Base-by-base conservation (phyloP, 2,888 invertebrate species). In the Heliconius ismenius region DNA sequence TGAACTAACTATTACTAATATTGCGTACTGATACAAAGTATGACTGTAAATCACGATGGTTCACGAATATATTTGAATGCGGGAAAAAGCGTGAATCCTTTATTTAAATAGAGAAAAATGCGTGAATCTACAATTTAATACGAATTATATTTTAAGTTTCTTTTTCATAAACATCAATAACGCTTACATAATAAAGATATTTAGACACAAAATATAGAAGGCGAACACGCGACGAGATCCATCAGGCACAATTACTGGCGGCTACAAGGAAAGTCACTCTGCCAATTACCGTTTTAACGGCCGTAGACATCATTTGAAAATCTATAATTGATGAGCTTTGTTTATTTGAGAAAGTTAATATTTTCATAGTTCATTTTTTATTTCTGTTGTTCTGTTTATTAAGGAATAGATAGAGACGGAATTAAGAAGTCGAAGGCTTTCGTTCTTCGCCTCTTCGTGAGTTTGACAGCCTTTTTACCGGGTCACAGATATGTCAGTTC, bases 221-320 rank as follows among this genome's bases (percentile, higher is more conserved):
- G 65, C 76, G 74, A 83, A 84, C 89, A 89, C 88, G 89, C 89
- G 83, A 89, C 82, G 82, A 81, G 79, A 76, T 83, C 77, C 73
- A 81, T 81, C 81, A 83, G 78, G 49, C 81, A 82, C 81, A 85
- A 85, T 85, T 85, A 83, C 83, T 54, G 73, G 77, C 72, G 73
- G 76, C 76, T 77, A 89, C 89, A 89, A 85, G 88, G 84, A 89
- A 89, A 89, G 84, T 84, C 88, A 89, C 90, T 89, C 82, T 83
- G 81, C 78, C 80, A 83, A 86, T 88, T 88, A 83, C 77, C 74
- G 43, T 80, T 83, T 85, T 84, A 86, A 85, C 83, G 82, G 81
- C 80, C 75, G 83, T 82, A 83, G 83, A 82, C 83, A 83, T 83
- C 80, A 74, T 80, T 81, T 77, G 79, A 83, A 79, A 73, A 79